phyloP scores from a whole-genome alignment of 2,113 vertebrate genomes.

The Burhinus bistriatus region DNA sequence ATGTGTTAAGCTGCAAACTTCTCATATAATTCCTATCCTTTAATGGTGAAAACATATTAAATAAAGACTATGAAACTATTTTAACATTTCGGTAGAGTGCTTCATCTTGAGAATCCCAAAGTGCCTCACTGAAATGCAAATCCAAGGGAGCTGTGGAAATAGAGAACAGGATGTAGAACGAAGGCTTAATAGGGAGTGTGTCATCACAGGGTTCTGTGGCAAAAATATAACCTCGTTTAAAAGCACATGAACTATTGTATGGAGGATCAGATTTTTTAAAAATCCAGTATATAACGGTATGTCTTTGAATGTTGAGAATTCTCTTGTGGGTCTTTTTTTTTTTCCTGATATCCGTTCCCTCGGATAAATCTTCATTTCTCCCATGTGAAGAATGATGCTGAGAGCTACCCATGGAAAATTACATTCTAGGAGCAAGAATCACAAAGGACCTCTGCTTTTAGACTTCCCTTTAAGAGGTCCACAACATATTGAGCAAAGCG shows the following conservation, averaged over 20 bases:
- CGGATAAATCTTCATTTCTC: conserved; percentile 12
- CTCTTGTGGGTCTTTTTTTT: not conserved
- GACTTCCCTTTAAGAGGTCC: not conserved
- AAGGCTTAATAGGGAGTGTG: not conserved
- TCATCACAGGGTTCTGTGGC: not conserved
- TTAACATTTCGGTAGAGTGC: not conserved
- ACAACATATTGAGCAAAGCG: not conserved
- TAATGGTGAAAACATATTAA: not conserved
- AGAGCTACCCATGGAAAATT: not conserved
- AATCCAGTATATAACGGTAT: not conserved
- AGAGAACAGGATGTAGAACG: not conserved
- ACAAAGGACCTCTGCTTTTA: conserved; percentile 1
- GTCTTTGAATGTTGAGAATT: not conserved
- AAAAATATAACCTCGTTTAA: not conserved
- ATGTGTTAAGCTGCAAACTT: not conserved
- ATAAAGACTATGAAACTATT: not conserved
- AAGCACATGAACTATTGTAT: not conserved
- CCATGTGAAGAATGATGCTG: not conserved
- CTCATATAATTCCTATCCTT: not conserved
- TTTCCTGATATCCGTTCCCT: not conserved
- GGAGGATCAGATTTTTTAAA: not conserved
- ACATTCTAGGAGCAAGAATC: not conserved
- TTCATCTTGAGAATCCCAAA: not conserved
- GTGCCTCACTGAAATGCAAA: not conserved
- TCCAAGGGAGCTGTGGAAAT: not conserved